Evolutionary conservation across 2,113 vertebrate genomes (phyloP), one percentile per base, ranked within the genome.

Genomic region (Aptenodytes patagonicus): DNA sequence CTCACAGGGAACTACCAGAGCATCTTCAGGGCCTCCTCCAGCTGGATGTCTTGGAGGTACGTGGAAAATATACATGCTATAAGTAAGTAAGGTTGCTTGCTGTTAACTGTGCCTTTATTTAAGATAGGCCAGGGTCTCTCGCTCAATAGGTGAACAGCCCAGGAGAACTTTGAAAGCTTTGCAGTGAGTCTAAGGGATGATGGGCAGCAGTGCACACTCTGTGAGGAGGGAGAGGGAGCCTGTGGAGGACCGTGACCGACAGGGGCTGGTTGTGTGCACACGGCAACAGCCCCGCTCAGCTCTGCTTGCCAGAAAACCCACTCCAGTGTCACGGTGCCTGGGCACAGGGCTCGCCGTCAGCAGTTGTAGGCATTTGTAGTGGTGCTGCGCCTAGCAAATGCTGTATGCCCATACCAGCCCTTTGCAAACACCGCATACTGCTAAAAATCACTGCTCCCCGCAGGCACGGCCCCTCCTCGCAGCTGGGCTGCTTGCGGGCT

Each of bases 221-320:
- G 6, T 36, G 36, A 68, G 68, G 2, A 2, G 34, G 20, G 54
- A 66, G 75, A 61, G 38, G 25, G 68, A 66, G 34, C 55, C 52
- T 8, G 1, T 8, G 7, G 49, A 36, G 40, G 55, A 36, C 57
- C 2, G 0, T 44, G 49, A 49, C 31, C 2, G 6, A 13, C 4
- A 26, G 11, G 38, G 44, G 3, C 51, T 26, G 42, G 17, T 17
- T 32, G 32, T 57, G 36, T 21, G 5, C 49, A 13, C 44, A 10
- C 22, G 2, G 0, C 4, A 4, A 22, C 55, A 64, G 47, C 49
- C 36, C 36, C 6, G 1, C 72, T 57, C 1, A 0, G 38, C 52
- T 86, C 49, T 3, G 9, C 36, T 79, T 64, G 49, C 51, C 8
- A 3, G 34, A 29, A 60, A 73, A 34, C 44, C 14, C 18, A 2